A percentile compares a stretch with the other conserved stretches of the same genome.
Conservation (phyloP, 2,797 vertebrate species). For the Labeo calbasu region DNA sequence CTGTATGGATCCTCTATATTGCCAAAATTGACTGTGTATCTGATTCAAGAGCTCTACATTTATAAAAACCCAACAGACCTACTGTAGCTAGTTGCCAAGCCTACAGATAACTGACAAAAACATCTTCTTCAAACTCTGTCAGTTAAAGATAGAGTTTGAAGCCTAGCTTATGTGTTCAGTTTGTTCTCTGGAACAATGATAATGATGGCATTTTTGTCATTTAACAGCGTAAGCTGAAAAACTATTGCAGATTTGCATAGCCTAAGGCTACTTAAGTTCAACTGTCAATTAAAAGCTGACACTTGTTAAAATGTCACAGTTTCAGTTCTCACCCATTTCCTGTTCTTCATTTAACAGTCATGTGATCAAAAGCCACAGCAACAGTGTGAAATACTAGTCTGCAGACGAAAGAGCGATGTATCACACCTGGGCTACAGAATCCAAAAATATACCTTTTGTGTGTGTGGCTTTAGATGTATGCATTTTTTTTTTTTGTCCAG, state of each 20-base stretch:
- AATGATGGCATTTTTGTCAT: neutral
- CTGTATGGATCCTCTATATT: neutral
- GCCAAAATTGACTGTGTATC: neutral
- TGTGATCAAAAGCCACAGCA: conserved; percentile 10
- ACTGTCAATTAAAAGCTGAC: conserved; percentile 1
- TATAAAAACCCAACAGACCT: neutral
- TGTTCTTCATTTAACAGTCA: conserved; percentile 38
- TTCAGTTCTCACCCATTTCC: conserved; percentile 47
- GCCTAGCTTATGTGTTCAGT: neutral
- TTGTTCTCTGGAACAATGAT: neutral
- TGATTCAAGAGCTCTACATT: neutral
- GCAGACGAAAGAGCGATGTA: neutral
- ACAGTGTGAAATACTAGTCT: conserved; percentile 6
- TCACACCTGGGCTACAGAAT: neutral
- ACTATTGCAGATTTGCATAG: neutral
- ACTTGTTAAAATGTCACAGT: conserved; percentile 50
- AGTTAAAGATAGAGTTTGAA: neutral
- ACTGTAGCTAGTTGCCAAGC: neutral
- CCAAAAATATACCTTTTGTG: neutral
- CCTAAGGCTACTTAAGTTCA: neutral
- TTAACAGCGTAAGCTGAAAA: neutral
- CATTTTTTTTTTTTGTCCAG: conserved; percentile 18
- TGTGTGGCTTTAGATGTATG: neutral
- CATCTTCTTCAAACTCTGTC: neutral
- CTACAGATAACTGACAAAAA: neutral